Base-by-base conservation (phyloP, 2,888 invertebrate species). In the Pedicia rivosa region DNA sequence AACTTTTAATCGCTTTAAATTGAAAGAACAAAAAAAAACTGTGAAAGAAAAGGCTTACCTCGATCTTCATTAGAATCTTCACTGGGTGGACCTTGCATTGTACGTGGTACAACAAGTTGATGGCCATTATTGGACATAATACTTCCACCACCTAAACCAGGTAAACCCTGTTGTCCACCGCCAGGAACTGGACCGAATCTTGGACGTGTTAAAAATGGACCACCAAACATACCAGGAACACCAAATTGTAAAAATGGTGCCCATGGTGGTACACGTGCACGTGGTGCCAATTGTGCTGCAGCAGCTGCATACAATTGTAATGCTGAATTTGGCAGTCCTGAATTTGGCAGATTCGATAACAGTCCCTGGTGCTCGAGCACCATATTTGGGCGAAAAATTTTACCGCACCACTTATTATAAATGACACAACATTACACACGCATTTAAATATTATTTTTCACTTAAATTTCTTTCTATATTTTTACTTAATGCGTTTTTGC, bases 271-370 rank as follows among this genome's bases (percentile, higher is more conserved):
- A 72, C 72, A 39, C 67, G 55, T 42, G 67, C 63, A 41, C 62
- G 60, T 19, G 50, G 51, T 59, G 44, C 47, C 28, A 48, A 59
- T 52, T 65, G 50, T 17, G 74, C 72, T 51, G 74, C 74, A 50
- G 74, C 74, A 55, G 74, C 75, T 52, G 75, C 75, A 56, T 76
- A 77, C 48, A 76, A 62, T 54, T 76, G 74, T 58, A 77, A 62
- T 52, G 74, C 74, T 56, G 75, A 72, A n/a, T n/a, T n/a, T 63
- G 77, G 77, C 62, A 78, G 59, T 48, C 72, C 74, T 43, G 50
- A 46, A 42, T 53, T 42, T 55, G 63, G 58, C 46, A 44, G 36
- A 42, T 43, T 44, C 32, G 44, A 41, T 35, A 46, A 36, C 32
- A 43, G 36, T 24, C 42, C 45, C 43, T 46, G 48, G 44, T 47